phyloP scores from a whole-genome alignment of 37 sponge, comb jelly and placozoan genomes.

The Oscarella lobularis region DNA sequence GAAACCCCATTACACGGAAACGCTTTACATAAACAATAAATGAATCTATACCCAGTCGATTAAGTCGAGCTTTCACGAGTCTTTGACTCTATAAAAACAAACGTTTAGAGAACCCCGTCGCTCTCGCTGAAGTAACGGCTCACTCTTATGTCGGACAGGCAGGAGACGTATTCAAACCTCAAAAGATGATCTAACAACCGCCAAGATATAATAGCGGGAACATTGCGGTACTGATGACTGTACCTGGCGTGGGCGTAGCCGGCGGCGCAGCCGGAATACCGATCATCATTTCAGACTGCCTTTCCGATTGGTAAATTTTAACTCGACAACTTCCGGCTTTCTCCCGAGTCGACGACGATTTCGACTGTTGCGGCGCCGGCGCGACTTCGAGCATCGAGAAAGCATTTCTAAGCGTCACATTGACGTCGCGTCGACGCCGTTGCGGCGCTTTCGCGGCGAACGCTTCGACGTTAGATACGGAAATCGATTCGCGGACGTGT shows the following conservation, averaged over 20 bases:
- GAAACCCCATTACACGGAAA: not conserved
- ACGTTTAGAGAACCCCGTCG: too few relatives aligned
- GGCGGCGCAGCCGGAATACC: slow-evolving; percentile 31
- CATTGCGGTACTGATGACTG: too few relatives aligned
- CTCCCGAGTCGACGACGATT: too few relatives aligned
- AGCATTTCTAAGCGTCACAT: too few relatives aligned
- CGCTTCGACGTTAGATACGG: too few relatives aligned
- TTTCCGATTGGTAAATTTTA: slow-evolving; percentile 28
- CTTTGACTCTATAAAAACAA: slow-evolving; percentile 2
- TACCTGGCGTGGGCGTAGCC: slow-evolving; percentile 3
- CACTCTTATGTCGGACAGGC: not conserved
- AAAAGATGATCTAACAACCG: not conserved
- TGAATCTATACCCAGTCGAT: not conserved
- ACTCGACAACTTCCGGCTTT: too few relatives aligned
- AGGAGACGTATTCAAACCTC: not conserved
- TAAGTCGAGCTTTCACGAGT: not conserved
- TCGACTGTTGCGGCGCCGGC: too few relatives aligned
- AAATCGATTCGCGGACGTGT: too few relatives aligned
- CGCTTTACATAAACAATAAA: not conserved
- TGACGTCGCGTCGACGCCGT: too few relatives aligned
- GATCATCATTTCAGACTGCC: slow-evolving; percentile 13
- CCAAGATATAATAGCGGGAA: not conserved
- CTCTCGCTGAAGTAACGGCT: not conserved
- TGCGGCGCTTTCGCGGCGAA: too few relatives aligned
- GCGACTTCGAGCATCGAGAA: too few relatives aligned